Evolutionary conservation across 2,113 vertebrate species (phyloP).

Genomic region (Saccopteryx leptura): DNA sequence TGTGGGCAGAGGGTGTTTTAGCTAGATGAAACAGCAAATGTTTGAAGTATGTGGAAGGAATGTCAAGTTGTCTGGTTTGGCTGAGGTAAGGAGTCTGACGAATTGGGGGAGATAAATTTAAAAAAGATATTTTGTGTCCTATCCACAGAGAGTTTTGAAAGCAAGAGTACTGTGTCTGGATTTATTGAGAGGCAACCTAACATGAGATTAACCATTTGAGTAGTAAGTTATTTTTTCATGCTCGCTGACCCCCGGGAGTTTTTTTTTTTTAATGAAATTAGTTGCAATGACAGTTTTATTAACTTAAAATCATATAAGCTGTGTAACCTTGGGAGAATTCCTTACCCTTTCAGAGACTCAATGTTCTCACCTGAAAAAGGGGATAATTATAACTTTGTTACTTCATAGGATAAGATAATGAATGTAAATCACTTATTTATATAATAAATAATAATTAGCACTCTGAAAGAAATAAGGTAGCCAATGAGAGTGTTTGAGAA

Average conservation of each 20-base stretch:
- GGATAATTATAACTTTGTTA: not conserved
- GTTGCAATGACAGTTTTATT: too few species aligned
- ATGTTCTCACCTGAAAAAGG: not conserved
- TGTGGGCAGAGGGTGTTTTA: not conserved
- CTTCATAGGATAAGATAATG: not conserved
- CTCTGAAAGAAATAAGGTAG: not conserved
- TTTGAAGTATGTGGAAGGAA: not conserved
- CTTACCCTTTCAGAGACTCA: not conserved
- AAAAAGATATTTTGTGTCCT: not conserved
- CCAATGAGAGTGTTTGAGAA: not conserved
- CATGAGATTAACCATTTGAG: not conserved
- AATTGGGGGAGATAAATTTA: not conserved
- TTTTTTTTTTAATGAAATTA: too few species aligned
- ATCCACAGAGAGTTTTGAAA: slow-evolving; percentile 8
- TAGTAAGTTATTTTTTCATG: too few species aligned
- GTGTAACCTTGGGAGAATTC: not conserved
- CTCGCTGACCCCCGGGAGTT: too few species aligned
- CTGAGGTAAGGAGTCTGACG: not conserved
- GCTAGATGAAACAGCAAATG: not conserved
- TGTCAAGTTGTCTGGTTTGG: not conserved
- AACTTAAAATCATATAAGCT: not conserved
- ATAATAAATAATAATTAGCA: slow-evolving; percentile 6
- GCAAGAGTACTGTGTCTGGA: slow-evolving; percentile 4
- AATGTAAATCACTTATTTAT: not conserved
- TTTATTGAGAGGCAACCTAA: slow-evolving; percentile 15